Evolutionary conservation across 2,888 invertebrate species (phyloP), one percentile per base, ranked within the genome.

Genomic region (Parnassius mnemosyne): DNA sequence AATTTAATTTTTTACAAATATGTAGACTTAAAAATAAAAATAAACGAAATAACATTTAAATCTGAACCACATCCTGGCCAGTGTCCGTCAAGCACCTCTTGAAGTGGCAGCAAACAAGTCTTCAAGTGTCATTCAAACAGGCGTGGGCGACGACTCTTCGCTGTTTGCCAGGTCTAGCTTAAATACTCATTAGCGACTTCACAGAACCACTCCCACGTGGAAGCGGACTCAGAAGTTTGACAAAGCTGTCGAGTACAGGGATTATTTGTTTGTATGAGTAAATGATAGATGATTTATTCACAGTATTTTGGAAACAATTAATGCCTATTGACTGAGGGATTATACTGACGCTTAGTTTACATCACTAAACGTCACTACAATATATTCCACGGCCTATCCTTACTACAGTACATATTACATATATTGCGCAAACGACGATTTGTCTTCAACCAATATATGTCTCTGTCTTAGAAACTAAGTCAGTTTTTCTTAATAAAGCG

Each of bases 131-230:
- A 25, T 11, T 51, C 25, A 12, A 11, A 51, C 20, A 7, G 7
- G 51, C 25, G 51, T 51, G 51, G 51, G 51, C 13, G 51, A 51
- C 13, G 51, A 51, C 51, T 51, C 51, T 51, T 51, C 51, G 25
- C 51, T 25, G 11, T 51, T 11, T 51, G 25, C 11, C 44, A 54
- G 43, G 13, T 43, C 10, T 43, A 46, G 10, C 44, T 46, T 43
- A 46, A 55, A 46, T 46, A 46, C 44, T 12, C 54, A 55, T 44
- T 55, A 46, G 25, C 50, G 54, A 60, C 13, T 55, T 60, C 60
- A 55, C 44, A 54, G 60, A 60, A 54, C 16, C 11, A 44, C 55
- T 16, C 60, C 60, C 60, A 60, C 60, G 44, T 13, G 11, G 41
- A 44, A 60, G 44, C 13, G 13, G 34, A 51, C 20, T 20, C 25